Evolutionary conservation across 2,888 invertebrate species (phyloP).

Genomic region (Aspidiotus rigidus): DNA sequence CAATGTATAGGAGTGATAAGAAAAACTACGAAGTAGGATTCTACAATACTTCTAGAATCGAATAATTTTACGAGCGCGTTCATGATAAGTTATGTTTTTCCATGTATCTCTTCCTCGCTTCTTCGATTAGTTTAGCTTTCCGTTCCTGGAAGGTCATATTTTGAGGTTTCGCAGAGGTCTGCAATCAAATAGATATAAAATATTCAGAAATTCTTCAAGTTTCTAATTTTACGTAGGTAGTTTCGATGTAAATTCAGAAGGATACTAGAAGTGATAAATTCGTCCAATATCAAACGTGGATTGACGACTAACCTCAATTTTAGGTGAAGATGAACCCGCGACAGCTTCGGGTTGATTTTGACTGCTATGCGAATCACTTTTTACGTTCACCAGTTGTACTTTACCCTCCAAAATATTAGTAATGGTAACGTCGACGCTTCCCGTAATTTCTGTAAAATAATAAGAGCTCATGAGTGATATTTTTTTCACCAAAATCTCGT

Average conservation of each 20-base stretch:
- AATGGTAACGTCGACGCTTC: constrained; percentile 43
- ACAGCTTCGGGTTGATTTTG: constrained; percentile 8
- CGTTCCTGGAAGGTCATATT: constrained; percentile 59
- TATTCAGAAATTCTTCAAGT: too few species aligned
- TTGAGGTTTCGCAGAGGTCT: not conserved
- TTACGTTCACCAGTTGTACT: constrained; percentile 39
- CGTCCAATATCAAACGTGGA: not conserved
- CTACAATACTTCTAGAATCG: too few species aligned
- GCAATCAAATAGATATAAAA: too few species aligned
- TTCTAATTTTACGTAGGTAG: not conserved
- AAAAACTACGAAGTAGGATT: too few species aligned
- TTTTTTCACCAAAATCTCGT: not conserved
- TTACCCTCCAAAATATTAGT: constrained; percentile 39
- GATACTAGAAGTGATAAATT: not conserved
- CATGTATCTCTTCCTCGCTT: constrained; percentile 65
- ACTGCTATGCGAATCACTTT: not conserved
- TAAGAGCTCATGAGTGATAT: constrained; percentile 10
- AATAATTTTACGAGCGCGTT: not conserved
- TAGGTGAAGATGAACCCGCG: constrained; percentile 18
- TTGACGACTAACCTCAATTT: not conserved
- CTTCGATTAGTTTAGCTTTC: constrained; percentile 67
- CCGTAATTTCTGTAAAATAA: constrained; percentile 36
- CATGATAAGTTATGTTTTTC: constrained; percentile 52
- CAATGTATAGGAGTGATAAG: too few species aligned
- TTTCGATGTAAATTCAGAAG: too few species aligned